Conservation (phyloP, 2,888 invertebrate genomes). For the Escarpia spicata region DNA sequence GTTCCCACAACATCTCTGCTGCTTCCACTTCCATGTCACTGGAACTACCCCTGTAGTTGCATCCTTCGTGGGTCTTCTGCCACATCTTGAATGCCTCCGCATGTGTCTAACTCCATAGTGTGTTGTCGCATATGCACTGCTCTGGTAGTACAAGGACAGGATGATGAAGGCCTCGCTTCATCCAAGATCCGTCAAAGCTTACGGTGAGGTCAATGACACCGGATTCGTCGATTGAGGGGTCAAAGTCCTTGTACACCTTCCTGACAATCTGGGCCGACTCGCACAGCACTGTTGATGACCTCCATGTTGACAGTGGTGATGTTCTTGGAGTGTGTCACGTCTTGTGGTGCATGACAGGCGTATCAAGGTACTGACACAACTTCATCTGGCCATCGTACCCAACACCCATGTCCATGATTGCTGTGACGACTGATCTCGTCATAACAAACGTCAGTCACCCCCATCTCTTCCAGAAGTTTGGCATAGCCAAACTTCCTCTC, state of each 20-base stretch:
- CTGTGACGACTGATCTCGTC: not conserved
- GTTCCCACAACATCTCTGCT: not conserved
- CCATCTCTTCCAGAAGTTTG: not conserved
- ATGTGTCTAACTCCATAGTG: not conserved
- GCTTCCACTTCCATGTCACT: slow-evolving; percentile 20
- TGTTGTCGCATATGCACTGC: not conserved
- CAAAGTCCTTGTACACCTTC: not conserved
- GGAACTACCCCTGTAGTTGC: not conserved
- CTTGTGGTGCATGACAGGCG: not conserved
- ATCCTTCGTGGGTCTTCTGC: not conserved
- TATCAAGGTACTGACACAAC: not conserved
- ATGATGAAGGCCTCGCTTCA: not conserved
- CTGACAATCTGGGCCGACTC: not conserved
- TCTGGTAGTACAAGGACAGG: not conserved
- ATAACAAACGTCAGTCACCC: not conserved
- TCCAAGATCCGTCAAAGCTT: not conserved
- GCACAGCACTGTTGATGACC: not conserved
- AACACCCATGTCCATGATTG: not conserved
- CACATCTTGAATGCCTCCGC: not conserved
- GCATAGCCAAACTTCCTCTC: not conserved
- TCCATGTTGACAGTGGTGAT: not conserved
- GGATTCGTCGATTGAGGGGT: not conserved
- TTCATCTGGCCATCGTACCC: not conserved
- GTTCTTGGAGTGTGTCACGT: not conserved
- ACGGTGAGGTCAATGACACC: not conserved